Percentiles rank a stretch among this genome's conserved stretches.
Evolutionary conservation across 2,888 invertebrate genomes (phyloP).

Genomic region (Aquatica leii): DNA sequence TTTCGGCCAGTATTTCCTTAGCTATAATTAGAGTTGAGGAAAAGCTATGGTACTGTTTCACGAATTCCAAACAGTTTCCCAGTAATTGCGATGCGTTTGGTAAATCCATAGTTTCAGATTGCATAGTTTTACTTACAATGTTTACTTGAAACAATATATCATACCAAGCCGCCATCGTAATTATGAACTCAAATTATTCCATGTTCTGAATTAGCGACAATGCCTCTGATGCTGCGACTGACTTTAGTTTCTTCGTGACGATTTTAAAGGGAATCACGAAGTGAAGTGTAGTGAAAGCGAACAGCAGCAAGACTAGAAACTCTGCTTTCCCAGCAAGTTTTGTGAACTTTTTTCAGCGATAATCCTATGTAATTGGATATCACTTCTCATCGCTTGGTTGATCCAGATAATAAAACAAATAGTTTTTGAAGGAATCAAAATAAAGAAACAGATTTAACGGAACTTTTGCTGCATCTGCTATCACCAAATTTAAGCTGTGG

Average conservation of each 20-base stretch:
- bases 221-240: conserved; percentile 9
- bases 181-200: conserved; percentile 8
- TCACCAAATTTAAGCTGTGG: conserved; percentile 29
- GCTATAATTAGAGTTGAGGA: not conserved
- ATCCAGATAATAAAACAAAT: conserved; percentile 19
- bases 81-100: conserved; percentile 11
- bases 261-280: conserved; percentile 12
- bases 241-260: conserved; percentile 3
- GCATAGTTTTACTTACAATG: conserved; percentile 13
- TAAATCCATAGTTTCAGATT: conserved; percentile 11
- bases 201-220: conserved; percentile 13
- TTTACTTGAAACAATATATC: conserved; percentile 15
- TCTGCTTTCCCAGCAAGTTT: conserved; percentile 18
- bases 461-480: conserved; percentile 20
- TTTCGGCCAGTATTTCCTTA: conserved; percentile 1
- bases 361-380: conserved; percentile 16
- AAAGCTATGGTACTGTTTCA: conserved; percentile 5
- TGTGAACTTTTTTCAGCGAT: conserved; percentile 14
- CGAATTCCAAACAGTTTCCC: conserved; percentile 11
- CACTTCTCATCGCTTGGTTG: conserved; percentile 17
- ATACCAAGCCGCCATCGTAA: conserved; percentile 17
- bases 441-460: conserved; percentile 17
- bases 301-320: conserved; percentile 14
- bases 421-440: conserved; percentile 17
- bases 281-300: conserved; percentile 10